phyloP scores from a whole-genome alignment of 2,797 vertebrate species.

The Diplodus puntazzo region DNA sequence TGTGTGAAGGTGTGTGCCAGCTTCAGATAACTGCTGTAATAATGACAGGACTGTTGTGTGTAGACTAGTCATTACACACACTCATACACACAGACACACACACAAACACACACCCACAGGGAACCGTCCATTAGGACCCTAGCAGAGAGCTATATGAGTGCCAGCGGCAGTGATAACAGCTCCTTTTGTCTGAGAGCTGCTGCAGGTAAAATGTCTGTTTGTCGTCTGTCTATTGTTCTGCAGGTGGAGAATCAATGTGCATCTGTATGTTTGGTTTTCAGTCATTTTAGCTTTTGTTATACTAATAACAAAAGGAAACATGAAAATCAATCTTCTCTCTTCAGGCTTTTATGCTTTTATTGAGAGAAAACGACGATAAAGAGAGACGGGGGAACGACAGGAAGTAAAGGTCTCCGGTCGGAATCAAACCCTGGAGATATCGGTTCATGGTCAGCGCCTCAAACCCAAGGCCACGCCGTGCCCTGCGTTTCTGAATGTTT shows the following conservation, averaged over 20 bases:
- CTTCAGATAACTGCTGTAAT: slow-evolving; percentile 63
- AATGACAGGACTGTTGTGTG: slow-evolving; percentile 74
- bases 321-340: neutral
- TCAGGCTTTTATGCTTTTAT: neutral
- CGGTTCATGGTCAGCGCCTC: neutral
- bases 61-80: slow-evolving; percentile 80
- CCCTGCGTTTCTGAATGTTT: neutral
- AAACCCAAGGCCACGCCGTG: neutral
- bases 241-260: neutral
- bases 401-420: neutral
- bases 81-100: slow-evolving; percentile 23
- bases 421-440: slow-evolving; percentile 6
- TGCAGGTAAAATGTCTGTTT: slow-evolving; percentile 67
- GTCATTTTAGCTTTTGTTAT: neutral
- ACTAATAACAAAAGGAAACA: neutral
- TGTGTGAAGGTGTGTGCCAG: slow-evolving; percentile 74
- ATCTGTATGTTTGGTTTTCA: slow-evolving; percentile 11
- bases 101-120: slow-evolving; percentile 25
- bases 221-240: slow-evolving; percentile 9
- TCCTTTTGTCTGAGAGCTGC: slow-evolving; percentile 50
- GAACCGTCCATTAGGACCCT: slow-evolving; percentile 73
- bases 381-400: neutral
- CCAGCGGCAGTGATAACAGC: slow-evolving; percentile 29
- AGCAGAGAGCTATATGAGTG: slow-evolving; percentile 76
- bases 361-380: neutral